These are phyloP conservation scores for Dioctria linearis DNA, from an alignment of 2,888 invertebrate species.

Conservation along the genomic window DNA sequence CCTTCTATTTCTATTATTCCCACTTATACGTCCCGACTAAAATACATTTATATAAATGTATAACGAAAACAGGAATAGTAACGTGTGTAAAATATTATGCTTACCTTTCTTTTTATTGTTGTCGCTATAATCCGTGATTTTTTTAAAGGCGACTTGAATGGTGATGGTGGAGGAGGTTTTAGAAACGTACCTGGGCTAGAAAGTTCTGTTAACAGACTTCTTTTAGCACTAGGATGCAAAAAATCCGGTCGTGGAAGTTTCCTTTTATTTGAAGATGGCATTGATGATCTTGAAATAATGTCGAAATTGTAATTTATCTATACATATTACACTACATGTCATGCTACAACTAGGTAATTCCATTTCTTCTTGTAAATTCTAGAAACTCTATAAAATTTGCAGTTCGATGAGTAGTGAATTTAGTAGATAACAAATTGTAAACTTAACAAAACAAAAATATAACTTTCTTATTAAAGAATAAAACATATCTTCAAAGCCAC, in stretches of 20 bases:
- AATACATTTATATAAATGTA: not conserved
- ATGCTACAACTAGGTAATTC: not conserved
- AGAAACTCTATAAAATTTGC: too few relatives aligned
- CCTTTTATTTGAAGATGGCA: constrained; percentile 56
- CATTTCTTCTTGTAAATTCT: not conserved
- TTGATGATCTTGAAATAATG: constrained; percentile 43
- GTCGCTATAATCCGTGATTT: constrained; percentile 64
- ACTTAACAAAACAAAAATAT: not conserved
- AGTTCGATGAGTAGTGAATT: too few relatives aligned
- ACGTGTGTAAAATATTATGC: not conserved
- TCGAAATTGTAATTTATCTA: constrained; percentile 12
- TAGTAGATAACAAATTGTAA: too few relatives aligned
- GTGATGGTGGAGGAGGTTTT: constrained; percentile 56
- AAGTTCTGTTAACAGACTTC: constrained; percentile 64
- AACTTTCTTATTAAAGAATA: too few relatives aligned
- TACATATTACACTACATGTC: not conserved
- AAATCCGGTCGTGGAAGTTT: constrained; percentile 56
- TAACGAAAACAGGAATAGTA: constrained; percentile 8
- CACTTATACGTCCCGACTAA: constrained; percentile 61
- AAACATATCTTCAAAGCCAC: not conserved
- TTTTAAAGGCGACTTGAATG: constrained; percentile 62
- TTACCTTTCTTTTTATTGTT: constrained; percentile 64
- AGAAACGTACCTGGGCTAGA: constrained; percentile 61
- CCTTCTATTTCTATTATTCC: constrained; percentile 61
- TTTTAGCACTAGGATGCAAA: constrained; percentile 64